Evolutionary conservation across 2,888 invertebrate genomes (phyloP), one percentile per base, ranked within the genome.

Genomic region (Gastrophysa polygoni): DNA sequence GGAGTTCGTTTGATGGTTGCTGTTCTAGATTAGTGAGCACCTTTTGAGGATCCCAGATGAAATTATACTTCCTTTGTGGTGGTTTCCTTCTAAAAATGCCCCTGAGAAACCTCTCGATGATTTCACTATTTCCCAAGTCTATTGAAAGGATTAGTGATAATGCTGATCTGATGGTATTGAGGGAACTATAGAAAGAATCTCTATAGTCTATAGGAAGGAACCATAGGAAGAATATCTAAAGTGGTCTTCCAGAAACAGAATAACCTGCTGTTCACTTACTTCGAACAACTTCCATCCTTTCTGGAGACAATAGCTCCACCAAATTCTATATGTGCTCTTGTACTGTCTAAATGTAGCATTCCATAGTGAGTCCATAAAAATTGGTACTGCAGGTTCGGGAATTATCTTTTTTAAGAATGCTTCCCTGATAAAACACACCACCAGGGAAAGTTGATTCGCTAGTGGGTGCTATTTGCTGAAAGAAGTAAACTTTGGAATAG

Each of bases 401-500:
- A 70, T 48, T 0, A 52, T 47, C 34, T 69, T 65, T 52, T 20
- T 20, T 49, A n/a, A 46, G 32, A 68, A 73, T 3, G 47, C 29
- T 18, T 49, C 5, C 48, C 58, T n/a, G 73, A 74, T 64, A 71
- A 68, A 29, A 20, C 67, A 62, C 67, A 66, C 74, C 49, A 72
- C 44, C 49, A 54, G 48, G 54, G 32, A 29, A 59, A 58, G 52
- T 2, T 28, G 32, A 2, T 20, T 14, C 2, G 21, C 14, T 18
- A 47, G 46, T 18, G 62, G 54, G 20, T 48, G 57, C 3, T 38
- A 51, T 6, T 34, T 14, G n/a, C 18, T 55, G 55, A 16, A 62
- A 52, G 55, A 47, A 38, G n/a, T n/a, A 44, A 21, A 18, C 32
- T 21, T 3, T 10, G 5, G 21, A 61, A 28, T 4, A 57, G 17